Evolutionary conservation across 2,888 invertebrate species (phyloP).

Genomic region (Chloroclysta siterata): DNA sequence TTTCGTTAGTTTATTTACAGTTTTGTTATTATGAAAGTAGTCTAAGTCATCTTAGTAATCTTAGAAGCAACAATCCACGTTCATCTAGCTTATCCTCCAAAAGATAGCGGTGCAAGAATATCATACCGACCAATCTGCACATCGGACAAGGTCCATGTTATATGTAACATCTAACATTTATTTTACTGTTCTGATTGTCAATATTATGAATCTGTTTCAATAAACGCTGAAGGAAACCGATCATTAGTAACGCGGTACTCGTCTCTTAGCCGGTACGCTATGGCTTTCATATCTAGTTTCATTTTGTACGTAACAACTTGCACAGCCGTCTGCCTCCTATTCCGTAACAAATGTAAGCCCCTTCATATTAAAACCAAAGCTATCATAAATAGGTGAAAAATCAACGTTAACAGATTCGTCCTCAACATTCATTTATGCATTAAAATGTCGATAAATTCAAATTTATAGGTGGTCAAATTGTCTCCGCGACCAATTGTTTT

Average conservation of each 20-base stretch:
- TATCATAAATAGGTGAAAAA: conserved; percentile 36
- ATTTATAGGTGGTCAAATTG: conserved; percentile 53
- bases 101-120: not conserved
- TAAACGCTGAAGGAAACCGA: conserved; percentile 28
- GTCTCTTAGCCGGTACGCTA: conserved; percentile 31
- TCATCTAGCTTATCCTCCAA: not conserved
- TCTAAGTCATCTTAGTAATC: no score
- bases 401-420: conserved; percentile 45
- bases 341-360: conserved; percentile 43
- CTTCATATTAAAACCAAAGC: conserved; percentile 18
- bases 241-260: conserved; percentile 38
- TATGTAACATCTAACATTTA: conserved; percentile 11
- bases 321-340: conserved; percentile 28
- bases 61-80: not conserved
- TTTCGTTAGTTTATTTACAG: no score
- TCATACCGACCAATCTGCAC: not conserved
- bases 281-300: conserved; percentile 29
- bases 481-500: conserved; percentile 68
- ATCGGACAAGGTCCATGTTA: conserved; percentile 7
- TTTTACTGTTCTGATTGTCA: conserved; percentile 35
- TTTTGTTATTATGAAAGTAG: no score
- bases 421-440: conserved; percentile 49
- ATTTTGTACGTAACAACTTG: conserved; percentile 28
- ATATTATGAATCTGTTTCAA: conserved; percentile 40
- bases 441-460: conserved; percentile 51